A percentile compares a stretch with the other conserved stretches of the same genome.
Conservation (phyloP, 2,888 invertebrate species). For the Megastigmus dorsalis region DNA sequence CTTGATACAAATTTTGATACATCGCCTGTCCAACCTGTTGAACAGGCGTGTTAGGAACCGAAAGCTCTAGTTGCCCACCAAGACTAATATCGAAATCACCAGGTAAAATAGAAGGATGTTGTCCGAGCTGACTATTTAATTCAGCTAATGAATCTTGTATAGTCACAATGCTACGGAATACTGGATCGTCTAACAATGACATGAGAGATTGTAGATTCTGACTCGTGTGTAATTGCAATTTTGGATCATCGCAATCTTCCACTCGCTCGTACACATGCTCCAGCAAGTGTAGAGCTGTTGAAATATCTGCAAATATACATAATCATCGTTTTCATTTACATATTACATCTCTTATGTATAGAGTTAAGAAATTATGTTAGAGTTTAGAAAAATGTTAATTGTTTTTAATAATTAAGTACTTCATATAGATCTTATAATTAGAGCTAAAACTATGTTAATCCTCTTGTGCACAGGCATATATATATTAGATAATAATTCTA, state of each 20-base stretch:
- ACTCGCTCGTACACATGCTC: slow-evolving; percentile 92
- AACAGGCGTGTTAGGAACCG: slow-evolving; percentile 68
- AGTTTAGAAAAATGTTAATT: too few relatives aligned
- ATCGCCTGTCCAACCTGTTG: slow-evolving; percentile 68
- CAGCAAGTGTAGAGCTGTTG: slow-evolving; percentile 90
- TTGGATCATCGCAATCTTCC: slow-evolving; percentile 89
- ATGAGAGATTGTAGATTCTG: slow-evolving; percentile 90
- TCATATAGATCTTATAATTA: too few relatives aligned
- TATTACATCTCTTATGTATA: background rate
- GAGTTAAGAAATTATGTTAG: background rate
- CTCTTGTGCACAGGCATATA: too few relatives aligned
- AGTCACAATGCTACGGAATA: slow-evolving; percentile 91
- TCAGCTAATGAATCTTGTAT: slow-evolving; percentile 93
- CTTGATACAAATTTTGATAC: slow-evolving; percentile 71
- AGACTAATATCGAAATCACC: slow-evolving; percentile 95
- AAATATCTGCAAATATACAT: slow-evolving; percentile 80
- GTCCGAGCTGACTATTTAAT: slow-evolving; percentile 88
- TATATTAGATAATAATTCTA: too few relatives aligned
- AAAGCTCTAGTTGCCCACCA: slow-evolving; percentile 77
- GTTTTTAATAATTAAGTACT: too few relatives aligned
- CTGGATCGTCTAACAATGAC: slow-evolving; percentile 90
- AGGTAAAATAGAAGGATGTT: slow-evolving; percentile 94
- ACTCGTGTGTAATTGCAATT: slow-evolving; percentile 83
- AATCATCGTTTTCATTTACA: background rate
- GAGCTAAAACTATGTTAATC: too few relatives aligned